A percentile compares a stretch with the other conserved stretches of the same genome.
phyloP scores from a whole-genome alignment of 2,888 invertebrate species.

The Dasypolia templi region DNA sequence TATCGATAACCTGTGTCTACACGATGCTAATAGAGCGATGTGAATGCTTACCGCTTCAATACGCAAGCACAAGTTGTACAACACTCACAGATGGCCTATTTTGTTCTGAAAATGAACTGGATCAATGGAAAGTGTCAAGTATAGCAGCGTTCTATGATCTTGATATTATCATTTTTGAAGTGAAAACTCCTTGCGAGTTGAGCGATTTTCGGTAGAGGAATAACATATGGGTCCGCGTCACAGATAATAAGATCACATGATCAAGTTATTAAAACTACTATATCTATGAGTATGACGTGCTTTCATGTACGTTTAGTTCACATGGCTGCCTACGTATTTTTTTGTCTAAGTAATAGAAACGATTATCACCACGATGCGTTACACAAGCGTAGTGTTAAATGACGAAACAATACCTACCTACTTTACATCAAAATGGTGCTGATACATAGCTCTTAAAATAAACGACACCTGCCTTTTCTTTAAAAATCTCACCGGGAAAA shows the following conservation, averaged over 20 bases:
- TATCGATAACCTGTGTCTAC: neutral
- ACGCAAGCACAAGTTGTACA: neutral
- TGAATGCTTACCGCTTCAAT: neutral
- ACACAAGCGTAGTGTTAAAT: neutral
- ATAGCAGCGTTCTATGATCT: neutral
- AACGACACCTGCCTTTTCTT: too few relatives aligned
- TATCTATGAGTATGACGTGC: neutral
- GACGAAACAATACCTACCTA: too few relatives aligned
- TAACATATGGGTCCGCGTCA: neutral
- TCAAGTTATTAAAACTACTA: too few relatives aligned
- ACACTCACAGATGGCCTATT: constrained; percentile 4
- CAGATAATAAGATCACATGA: too few relatives aligned
- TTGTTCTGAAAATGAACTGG: neutral
- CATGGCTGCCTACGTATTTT: neutral
- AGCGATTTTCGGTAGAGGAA: neutral
- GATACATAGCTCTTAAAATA: neutral
- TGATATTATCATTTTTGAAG: too few relatives aligned
- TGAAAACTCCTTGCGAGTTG: neutral
- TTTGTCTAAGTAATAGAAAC: neutral
- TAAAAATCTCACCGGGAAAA: neutral
- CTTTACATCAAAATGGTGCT: neutral
- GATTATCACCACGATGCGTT: neutral
- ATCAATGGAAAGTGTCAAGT: constrained; percentile 2
- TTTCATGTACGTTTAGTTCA: too few relatives aligned
- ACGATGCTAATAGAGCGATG: neutral